Conservation (phyloP, 2,113 vertebrate genomes). For the Notiomystis cincta region DNA sequence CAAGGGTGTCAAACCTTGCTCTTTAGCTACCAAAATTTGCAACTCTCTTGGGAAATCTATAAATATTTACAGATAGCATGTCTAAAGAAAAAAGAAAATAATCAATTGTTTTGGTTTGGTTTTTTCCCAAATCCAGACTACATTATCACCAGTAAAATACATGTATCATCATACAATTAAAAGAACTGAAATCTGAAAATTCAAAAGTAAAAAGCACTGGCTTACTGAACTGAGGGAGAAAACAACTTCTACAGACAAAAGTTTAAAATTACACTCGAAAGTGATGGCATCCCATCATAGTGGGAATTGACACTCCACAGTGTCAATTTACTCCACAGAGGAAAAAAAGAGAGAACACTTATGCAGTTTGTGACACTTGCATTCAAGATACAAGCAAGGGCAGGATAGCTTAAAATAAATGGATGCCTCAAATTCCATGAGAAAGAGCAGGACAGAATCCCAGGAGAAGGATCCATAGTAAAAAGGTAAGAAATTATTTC, state of each 20-base stretch:
- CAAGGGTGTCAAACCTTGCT: not conserved
- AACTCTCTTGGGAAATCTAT: not conserved
- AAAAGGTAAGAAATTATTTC: not conserved
- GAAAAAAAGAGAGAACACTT: not conserved
- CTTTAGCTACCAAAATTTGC: not conserved
- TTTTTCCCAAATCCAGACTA: not conserved
- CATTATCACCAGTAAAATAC: not conserved
- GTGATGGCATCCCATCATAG: not conserved
- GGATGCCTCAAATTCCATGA: not conserved
- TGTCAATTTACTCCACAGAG: not conserved
- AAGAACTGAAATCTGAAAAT: not conserved
- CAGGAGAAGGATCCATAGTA: not conserved
- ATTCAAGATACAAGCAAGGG: not conserved
- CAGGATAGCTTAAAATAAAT: not conserved
- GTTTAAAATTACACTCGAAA: not conserved
- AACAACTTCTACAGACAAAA: not conserved
- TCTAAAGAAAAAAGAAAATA: not conserved
- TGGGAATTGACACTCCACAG: not conserved
- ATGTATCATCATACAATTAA: not conserved
- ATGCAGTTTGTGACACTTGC: not conserved
- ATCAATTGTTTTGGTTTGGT: rapidly evolving
- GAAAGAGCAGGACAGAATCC: not conserved
- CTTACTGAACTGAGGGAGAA: not conserved
- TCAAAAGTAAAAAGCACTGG: not conserved
- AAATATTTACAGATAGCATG: not conserved